Base-by-base conservation (phyloP, 2,888 invertebrate genomes). In the Agonum fuliginosum region DNA sequence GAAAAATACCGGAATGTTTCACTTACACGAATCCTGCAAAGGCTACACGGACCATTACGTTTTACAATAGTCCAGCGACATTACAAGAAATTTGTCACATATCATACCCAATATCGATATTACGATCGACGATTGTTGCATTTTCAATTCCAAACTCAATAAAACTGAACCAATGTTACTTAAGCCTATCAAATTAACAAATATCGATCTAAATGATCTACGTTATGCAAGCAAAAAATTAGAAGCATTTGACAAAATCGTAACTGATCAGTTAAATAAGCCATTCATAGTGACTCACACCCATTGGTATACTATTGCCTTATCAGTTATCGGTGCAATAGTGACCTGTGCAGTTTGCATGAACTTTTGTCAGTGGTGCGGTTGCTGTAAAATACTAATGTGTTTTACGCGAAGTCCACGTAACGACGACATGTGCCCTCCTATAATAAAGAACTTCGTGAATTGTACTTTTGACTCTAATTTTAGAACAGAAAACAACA, bases 161-260 rank as follows among this genome's bases (percentile, higher is more conserved):
- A 3, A 6, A 1, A 54, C 37, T 14, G 17, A n/a, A 12, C 41
- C 77, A 4, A 48, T 74, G 20, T 58, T 54, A 20, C 14, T 80
- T 5, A 14, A 78, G 72, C 78, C 78, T 30, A 78, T 79, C 41
- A 62, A 78, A 14, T 69, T 67, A 48, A 78, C 67, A 1, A 80
- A 80, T 34, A 79, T 81, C 17, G 79, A 80, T 30, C 43, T 80
- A 10, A 30, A 54, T 3, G 80, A 81, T 10, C 17, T 81, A 3
- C 79, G 78, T 70, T 80, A 78, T 20, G 80, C 79, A 2, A 58
- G 75, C 41, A 80, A 81, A 43, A 81, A 81, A 41, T 37, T 80
- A 5, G 77, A 79, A 19, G 79, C 80, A 30, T 74, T 81, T 19
- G 80, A 81, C 46, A 43, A 80, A 24, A 30, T 79, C 3, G 8